Conservation (phyloP, 2,888 invertebrate genomes). For the Archaeoteleia sp. region DNA sequence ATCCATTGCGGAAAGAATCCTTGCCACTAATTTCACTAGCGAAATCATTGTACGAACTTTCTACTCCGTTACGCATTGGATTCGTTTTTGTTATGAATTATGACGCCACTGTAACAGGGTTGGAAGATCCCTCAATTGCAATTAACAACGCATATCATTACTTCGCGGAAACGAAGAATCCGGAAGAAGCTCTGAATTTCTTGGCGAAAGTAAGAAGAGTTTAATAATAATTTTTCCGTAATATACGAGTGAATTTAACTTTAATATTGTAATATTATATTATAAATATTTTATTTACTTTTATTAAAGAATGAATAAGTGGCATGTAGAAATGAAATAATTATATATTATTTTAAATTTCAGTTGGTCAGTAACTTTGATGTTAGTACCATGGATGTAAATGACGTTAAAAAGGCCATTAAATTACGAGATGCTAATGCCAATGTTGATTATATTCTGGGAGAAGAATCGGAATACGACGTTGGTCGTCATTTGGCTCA, state of each 20-base stretch:
- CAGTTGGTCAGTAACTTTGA: too few relatives aligned
- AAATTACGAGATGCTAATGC: conserved; percentile 76
- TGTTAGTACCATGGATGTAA: too few relatives aligned
- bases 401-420: conserved; percentile 83
- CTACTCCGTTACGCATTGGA: conserved; percentile 93
- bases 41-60: conserved; percentile 93
- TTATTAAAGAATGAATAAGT: too few relatives aligned
- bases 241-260: too few relatives aligned
- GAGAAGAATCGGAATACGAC: conserved; percentile 93
- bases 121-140: conserved; percentile 86
- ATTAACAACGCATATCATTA: conserved; percentile 93
- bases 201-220: conserved; percentile 83
- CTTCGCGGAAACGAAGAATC: conserved; percentile 85
- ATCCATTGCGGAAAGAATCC: too few relatives aligned
- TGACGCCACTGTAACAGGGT: conserved; percentile 77
- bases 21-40: conserved; percentile 88
- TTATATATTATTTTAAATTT: too few relatives aligned
- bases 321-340: too few relatives aligned
- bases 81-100: conserved; percentile 85
- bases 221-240: conserved; percentile 11
- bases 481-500: conserved; percentile 87
- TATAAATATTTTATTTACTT: too few relatives aligned
- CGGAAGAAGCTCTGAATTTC: conserved; percentile 87
- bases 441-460: conserved; percentile 86
- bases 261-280: too few relatives aligned